Base-by-base conservation (phyloP, 2,888 invertebrate genomes). In the Trissolcus japonicus region DNA sequence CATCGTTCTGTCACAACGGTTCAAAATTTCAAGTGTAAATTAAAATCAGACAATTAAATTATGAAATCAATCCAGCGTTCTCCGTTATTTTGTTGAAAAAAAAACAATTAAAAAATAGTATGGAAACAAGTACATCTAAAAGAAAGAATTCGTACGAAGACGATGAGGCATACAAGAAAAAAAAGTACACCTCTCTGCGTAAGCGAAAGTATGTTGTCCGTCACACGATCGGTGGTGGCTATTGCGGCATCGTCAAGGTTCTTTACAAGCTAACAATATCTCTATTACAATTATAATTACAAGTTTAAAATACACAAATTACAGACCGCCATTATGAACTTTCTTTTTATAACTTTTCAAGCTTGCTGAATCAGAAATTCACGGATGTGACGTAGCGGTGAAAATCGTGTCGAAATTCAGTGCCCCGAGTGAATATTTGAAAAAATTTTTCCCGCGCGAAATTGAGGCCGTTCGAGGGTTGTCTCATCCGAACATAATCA, bases 341-440 rank as follows among this genome's bases (percentile, higher is more conserved):
- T 21, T 29, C 29, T 29, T 29, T 9, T 9, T 29, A 35, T 35
- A 11, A 35, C 35, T 35, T 35, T 35, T 35, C 11, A 35, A 93
- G 94, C 92, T 94, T 80, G 95, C 95, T 9, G 92, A 92, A 81
- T 95, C 95, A 73, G 92, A 93, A 81, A 91, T 93, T 79, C 94
- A 95, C 84, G 92, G 92, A 81, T 92, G 93, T 81, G 91, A 93
- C n/a, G 95, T 95, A 57, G 95, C 95, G 41, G 92, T 95, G 71
- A 95, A 95, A 91, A 95, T 95, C 78, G 94, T 95, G 75, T 94
- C 95, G 80, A 95, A 95, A 88, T 93, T 94, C 80, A 94, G 94
- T 89, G 95, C 95, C 2, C 95, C 95, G 0, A 91, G 93, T n/a
- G 95, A 95, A 87, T 95, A 95, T 85, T 90, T 95, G 43, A 93